phyloP scores from a whole-genome alignment of 1,140 invertebrate genomes.

The Listronotus bonariensis region DNA sequence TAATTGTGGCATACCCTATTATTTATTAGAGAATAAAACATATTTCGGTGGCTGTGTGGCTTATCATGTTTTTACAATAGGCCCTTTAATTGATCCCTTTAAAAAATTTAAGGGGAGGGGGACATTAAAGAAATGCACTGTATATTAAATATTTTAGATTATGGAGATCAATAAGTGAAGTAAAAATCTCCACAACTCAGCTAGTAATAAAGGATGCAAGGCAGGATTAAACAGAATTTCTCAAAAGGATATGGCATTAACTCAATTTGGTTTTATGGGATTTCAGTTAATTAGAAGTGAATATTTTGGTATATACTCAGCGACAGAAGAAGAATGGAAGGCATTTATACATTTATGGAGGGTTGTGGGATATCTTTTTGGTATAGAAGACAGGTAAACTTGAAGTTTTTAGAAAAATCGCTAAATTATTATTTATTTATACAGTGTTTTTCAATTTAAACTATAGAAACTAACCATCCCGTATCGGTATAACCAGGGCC shows the following conservation, averaged over 20 bases:
- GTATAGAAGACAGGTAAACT: constrained; percentile 75
- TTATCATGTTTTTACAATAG: too few relatives aligned
- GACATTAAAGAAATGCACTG: neutral
- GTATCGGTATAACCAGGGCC: too few relatives aligned
- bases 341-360: constrained; percentile 83
- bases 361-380: constrained; percentile 77
- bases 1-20: too few relatives aligned
- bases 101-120: too few relatives aligned
- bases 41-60: too few relatives aligned
- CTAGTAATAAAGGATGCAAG: constrained; percentile 59
- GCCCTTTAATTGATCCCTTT: too few relatives aligned
- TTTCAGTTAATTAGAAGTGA: constrained; percentile 69
- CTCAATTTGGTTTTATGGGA: constrained; percentile 87
- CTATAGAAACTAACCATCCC: too few relatives aligned
- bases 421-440: too few relatives aligned
- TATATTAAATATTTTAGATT: constrained; percentile 53
- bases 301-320: constrained; percentile 64
- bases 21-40: too few relatives aligned
- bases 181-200: constrained; percentile 69
- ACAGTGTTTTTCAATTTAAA: too few relatives aligned
- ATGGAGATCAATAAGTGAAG: constrained; percentile 70
- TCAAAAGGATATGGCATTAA: constrained; percentile 83
- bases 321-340: constrained; percentile 65
- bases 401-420: too few relatives aligned
- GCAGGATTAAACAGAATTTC: constrained; percentile 60